phyloP scores from a whole-genome alignment of 1,140 invertebrate species.

The Drosophila obscura region DNA sequence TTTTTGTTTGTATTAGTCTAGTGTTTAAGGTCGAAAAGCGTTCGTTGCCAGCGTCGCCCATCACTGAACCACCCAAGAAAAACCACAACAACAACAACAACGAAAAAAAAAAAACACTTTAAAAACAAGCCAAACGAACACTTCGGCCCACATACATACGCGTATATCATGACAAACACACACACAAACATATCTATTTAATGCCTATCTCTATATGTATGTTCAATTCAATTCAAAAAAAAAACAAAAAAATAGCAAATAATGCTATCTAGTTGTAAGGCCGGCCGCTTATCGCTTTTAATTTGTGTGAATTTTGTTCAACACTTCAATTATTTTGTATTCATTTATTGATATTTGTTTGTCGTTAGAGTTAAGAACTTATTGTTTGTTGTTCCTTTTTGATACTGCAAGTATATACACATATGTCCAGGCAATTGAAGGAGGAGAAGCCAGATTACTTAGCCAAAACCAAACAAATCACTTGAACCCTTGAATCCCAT shows the following conservation, averaged over 20 bases:
- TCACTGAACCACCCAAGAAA: neutral
- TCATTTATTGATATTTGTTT: conserved; percentile 35
- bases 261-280: conserved; percentile 41
- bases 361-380: conserved; percentile 14
- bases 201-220: conserved; percentile 14
- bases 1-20: conserved; percentile 48
- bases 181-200: conserved; percentile 18
- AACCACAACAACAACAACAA: conserved; percentile 9
- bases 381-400: conserved; percentile 4
- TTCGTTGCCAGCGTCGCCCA: conserved; percentile 1
- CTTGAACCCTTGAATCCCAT: neutral
- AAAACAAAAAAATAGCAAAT: too few relatives aligned
- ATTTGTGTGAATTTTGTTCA: conserved; percentile 20
- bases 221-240: conserved; percentile 22
- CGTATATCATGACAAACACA: conserved; percentile 21
- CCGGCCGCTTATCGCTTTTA: conserved; percentile 31
- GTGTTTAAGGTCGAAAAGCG: conserved; percentile 26
- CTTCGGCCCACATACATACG: conserved; percentile 8
- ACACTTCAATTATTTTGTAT: conserved; percentile 19
- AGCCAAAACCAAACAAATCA: conserved; percentile 26
- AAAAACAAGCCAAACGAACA: conserved; percentile 19
- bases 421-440: neutral
- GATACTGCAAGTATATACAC: too few relatives aligned
- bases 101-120: conserved; percentile 1
- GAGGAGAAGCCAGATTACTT: conserved; percentile 24